phyloP scores from a whole-genome alignment of 2,113 vertebrate genomes.

The Hypocryptadius cinnamomeus region DNA sequence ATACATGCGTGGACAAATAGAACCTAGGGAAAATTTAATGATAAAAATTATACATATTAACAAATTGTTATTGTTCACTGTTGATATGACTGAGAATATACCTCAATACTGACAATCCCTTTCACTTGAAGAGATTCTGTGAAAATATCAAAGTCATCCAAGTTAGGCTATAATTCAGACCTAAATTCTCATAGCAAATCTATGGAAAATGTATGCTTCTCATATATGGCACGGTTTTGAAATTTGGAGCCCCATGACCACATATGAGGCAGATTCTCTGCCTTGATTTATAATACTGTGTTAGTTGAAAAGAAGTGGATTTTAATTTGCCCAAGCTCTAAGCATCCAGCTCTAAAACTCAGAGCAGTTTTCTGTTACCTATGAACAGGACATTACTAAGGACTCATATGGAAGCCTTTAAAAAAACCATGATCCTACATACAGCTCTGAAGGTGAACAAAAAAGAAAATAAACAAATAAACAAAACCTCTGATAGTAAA shows the following conservation, averaged over 20 bases:
- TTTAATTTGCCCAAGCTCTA: not conserved
- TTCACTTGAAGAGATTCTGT: not conserved
- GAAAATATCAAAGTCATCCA: not conserved
- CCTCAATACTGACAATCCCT: not conserved
- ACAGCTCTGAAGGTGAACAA: not conserved
- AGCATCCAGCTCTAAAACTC: not conserved
- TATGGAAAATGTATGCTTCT: not conserved
- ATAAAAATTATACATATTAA: not conserved
- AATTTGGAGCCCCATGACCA: not conserved
- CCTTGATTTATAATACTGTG: not conserved
- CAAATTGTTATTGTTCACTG: not conserved
- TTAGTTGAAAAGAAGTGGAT: not conserved
- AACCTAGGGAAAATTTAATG: not conserved
- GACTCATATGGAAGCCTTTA: not conserved
- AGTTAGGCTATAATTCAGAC: not conserved
- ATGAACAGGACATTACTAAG: not conserved
- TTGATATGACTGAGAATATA: not conserved
- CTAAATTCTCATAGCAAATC: not conserved
- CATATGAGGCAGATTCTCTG: not conserved
- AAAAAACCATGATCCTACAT: not conserved
- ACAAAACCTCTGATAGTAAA: not conserved
- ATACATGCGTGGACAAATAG: not conserved
- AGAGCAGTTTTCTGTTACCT: not conserved
- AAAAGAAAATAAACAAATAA: not conserved
- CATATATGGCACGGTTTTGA: not conserved